Evolutionary conservation across 2,888 invertebrate species (phyloP), one percentile per base, ranked within the genome.

Genomic region (Rhamphomyia laevipes): DNA sequence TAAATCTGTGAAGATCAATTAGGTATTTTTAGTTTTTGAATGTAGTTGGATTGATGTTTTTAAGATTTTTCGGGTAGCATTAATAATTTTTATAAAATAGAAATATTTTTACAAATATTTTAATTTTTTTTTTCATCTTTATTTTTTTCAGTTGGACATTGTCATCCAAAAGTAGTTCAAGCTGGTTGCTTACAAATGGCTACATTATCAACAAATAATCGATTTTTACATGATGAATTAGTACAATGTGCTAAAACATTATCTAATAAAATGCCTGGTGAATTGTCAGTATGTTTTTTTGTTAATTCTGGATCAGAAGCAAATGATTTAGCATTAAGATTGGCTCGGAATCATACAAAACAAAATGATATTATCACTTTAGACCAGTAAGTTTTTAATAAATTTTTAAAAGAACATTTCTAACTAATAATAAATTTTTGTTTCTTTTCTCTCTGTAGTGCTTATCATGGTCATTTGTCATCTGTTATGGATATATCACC

Each of bases 281-380:
- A 84, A 49, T 74, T 99, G 35, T 87, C 88, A 16, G 90, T 95
- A 5, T 94, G 95, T 63, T 97, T 87, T 74, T 86, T 97, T 66
- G 94, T 95, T 48, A 99, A 99, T 73, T 99, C 97, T 1, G 99
- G 97, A 11, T 97, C 96, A 7, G 99, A 99, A 73, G 97, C 97
- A 10, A 99, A 97, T 69, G 99, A 99, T 73, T 77, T 99, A 59
- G 99, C 99, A 0, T 70, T 99, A 38, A 80, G 96, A 51, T 74
- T 99, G 53, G 93, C 96, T 1, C 77, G 85, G 53, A 83, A 89
- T 48, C 87, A 93, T 68, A 96, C 96, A 2, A 84, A 86, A 61
- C 82, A 86, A 55, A 79, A 82, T 59, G 95, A 99, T 67, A 78
- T 95, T 57, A 86, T 99, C 61, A 87, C 92, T 0, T 73, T 99